These are phyloP conservation scores for Uria lomvia DNA, from an alignment of 2,113 vertebrate genomes.

Conservation along the genomic window DNA sequence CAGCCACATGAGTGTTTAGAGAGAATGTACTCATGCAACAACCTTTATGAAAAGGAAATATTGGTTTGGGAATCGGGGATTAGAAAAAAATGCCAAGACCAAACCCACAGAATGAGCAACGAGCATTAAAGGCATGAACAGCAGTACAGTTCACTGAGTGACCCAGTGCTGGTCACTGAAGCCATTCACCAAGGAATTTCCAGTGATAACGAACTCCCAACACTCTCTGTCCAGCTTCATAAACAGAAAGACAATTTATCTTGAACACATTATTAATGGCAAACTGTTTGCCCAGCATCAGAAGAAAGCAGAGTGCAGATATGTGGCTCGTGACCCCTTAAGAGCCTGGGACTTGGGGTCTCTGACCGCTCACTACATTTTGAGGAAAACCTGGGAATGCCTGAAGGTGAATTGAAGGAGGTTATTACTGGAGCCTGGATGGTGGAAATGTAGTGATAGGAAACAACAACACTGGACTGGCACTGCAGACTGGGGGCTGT, in stretches of 20 bases:
- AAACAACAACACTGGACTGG: neutral
- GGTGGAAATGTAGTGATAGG: neutral
- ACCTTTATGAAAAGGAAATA: neutral
- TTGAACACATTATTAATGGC: neutral
- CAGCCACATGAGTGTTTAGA: neutral
- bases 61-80: neutral
- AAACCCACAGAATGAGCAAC: neutral
- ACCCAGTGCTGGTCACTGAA: neutral
- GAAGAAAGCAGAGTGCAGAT: neutral
- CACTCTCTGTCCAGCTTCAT: neutral
- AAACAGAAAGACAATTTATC: neutral
- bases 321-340: neutral
- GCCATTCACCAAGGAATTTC: neutral
- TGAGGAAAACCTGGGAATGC: neutral
- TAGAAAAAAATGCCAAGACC: neutral
- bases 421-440: neutral
- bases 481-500: neutral
- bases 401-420: neutral
- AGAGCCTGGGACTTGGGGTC: neutral
- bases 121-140: neutral
- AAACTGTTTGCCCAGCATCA: neutral
- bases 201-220: neutral
- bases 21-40: neutral
- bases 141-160: neutral
- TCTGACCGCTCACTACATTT: neutral